phyloP scores from a whole-genome alignment of 2,888 invertebrate species.

The Creontiades dilutus region DNA sequence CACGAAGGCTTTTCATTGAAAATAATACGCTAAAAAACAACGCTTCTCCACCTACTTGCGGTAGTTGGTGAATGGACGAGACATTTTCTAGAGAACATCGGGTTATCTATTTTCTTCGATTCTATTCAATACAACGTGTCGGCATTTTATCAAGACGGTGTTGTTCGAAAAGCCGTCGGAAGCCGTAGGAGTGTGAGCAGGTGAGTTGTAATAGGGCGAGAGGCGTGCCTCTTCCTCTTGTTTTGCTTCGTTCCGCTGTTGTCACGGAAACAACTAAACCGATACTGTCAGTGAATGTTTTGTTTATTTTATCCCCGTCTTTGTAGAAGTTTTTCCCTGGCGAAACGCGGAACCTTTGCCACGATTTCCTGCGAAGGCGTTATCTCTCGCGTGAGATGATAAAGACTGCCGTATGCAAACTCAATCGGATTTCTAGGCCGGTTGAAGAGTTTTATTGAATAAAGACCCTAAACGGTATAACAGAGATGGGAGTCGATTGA shows the following conservation, averaged over 20 bases:
- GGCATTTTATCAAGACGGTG: background rate
- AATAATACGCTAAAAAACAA: no score
- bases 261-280: constrained; percentile 9
- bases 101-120: no score
- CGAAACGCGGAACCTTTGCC: background rate
- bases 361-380: background rate
- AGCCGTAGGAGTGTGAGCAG: background rate
- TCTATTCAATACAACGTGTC: no score
- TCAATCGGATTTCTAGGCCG: background rate
- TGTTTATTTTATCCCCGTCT: constrained; percentile 8
- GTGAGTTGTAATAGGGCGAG: constrained; percentile 2
- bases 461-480: no score
- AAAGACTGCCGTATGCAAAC: background rate
- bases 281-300: background rate
- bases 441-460: no score
- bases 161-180: background rate
- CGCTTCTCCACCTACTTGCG: no score
- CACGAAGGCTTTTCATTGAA: no score
- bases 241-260: constrained; percentile 33
- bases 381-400: background rate
- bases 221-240: constrained; percentile 15
- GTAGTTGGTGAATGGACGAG: no score
- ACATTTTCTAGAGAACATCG: no score
- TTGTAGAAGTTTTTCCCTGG: constrained; percentile 11
- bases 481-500: no score